Evolutionary conservation across 2,113 vertebrate genomes (phyloP), one percentile per base, ranked within the genome.

Genomic region (Romanogobio albipinnatus): DNA sequence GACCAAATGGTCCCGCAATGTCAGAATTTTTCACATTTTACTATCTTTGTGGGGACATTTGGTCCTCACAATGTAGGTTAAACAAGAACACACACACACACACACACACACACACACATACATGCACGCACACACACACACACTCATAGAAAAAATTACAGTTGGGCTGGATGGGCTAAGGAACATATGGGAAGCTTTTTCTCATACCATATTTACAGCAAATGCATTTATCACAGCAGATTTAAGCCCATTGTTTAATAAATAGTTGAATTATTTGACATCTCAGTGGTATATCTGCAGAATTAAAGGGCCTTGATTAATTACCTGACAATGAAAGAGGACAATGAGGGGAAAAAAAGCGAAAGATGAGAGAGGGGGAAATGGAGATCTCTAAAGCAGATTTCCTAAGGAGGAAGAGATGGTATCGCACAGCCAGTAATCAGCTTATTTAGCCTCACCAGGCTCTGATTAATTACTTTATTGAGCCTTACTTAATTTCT

Each of bases 381-480:
- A 29, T 71, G 11, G 62, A 71, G n/a, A 80, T 85, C 68, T 70
- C 15, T 58, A 77, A 26, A 51, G 39, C 39, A 51, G 36, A 87
- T 87, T 82, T 84, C 73, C 76, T 73, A 43, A 17, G 84, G 15
- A 49, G 19, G 49, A 84, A 62, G 80, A 77, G 86, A 86, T 86
- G 68, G 62, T 83, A 80, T 86, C 82, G 49, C 83, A 87, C 59
- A 82, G 80, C 36, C 66, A 75, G 64, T 85, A 87, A 87, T 88
- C 85, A 83, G 62, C 82, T 84, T 87, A 87, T 85, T 86, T 84
- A 83, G 75, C 78, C 29, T 56, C 76, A 79, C 56, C 79, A 47
- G 43, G 75, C 68, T 83, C 83, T 74, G 68, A 89, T 86, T 87
- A 89, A 86, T 90, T 73, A 87, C 88, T 90, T 85, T 87, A 84